Evolutionary conservation across 2,113 vertebrate species (phyloP), one percentile per base, ranked within the genome.

Genomic region (Phylloscopus whistleri): DNA sequence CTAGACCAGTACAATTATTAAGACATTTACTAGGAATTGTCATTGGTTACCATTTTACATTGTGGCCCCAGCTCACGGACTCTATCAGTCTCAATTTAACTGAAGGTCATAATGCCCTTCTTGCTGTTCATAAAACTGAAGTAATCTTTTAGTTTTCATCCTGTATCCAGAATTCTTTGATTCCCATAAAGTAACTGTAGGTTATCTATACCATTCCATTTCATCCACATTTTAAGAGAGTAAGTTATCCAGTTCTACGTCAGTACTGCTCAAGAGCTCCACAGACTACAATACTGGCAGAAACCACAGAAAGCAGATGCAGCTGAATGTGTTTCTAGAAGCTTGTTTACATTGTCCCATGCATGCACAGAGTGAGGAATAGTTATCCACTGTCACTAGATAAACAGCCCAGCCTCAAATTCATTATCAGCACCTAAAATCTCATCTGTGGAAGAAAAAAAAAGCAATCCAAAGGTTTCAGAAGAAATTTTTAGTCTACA

Each of bases 1-100:
- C 77, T 96, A 97, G 93, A 96, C 97, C 97, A 97, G 96, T 93
- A 95, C 96, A 95, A 93, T 97, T 97, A 97, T 96, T 89, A 97
- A 97, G 97, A 96, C 87, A 85, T 96, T 87, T 90, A 96, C 91
- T 70, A 75, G 41, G 28, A 87, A 82, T 23, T 63, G n/a, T 27
- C 49, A 59, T 81, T 21, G 51, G 52, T 66, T 52, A 64, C 56
- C 66, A 84, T 24, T 84, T 86, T 12, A 51, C 92, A 93, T 43
- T 37, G 75, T 33, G 92, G 80, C 60, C 48, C 88, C 90, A 95
- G 76, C 64, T 78, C 75, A 87, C 2, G 17, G 85, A 87, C 67
- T 78, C 1, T 9, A 60, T 76, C 59, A 87, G 55, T 43, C 62
- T 87, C 56, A 90, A 59, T 80, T 88, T 64, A 77, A 90, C 43